A percentile compares a stretch with the other conserved stretches of the same genome.
Evolutionary conservation across 2,797 vertebrate species (phyloP).

Genomic region (Nannoperca obscura): DNA sequence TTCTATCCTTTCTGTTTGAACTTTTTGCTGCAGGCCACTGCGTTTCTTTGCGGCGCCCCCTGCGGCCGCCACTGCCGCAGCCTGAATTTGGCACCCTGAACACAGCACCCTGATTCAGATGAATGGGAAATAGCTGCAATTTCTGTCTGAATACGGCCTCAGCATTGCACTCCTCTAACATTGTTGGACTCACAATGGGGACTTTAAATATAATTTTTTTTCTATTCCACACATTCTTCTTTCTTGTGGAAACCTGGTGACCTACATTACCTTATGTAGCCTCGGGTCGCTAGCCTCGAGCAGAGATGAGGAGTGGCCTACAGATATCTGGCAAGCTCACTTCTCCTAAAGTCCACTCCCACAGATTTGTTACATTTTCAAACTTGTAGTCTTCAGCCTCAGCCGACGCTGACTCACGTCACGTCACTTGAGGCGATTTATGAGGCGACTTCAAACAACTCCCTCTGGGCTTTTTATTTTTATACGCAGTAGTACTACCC

Average conservation of each 20-base stretch:
- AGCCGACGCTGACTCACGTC: neutral
- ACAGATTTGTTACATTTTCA: neutral
- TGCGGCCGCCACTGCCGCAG: too few relatives aligned
- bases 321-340: neutral
- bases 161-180: neutral
- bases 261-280: neutral
- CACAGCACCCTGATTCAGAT: too few relatives aligned
- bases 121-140: too few relatives aligned
- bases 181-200: neutral
- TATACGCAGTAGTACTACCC: neutral
- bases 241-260: neutral
- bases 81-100: too few relatives aligned
- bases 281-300: neutral
- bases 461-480: neutral
- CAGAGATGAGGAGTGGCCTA: neutral
- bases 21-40: too few relatives aligned
- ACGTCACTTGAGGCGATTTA: neutral
- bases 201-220: neutral
- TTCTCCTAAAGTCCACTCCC: neutral
- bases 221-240: neutral
- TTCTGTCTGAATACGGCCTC: too few relatives aligned
- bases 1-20: too few relatives aligned
- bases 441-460: neutral
- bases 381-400: neutral
- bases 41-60: too few relatives aligned